Evolutionary conservation across 2,797 vertebrate genomes (phyloP), one percentile per base, ranked within the genome.

Genomic region (Ceyx erithaca): DNA sequence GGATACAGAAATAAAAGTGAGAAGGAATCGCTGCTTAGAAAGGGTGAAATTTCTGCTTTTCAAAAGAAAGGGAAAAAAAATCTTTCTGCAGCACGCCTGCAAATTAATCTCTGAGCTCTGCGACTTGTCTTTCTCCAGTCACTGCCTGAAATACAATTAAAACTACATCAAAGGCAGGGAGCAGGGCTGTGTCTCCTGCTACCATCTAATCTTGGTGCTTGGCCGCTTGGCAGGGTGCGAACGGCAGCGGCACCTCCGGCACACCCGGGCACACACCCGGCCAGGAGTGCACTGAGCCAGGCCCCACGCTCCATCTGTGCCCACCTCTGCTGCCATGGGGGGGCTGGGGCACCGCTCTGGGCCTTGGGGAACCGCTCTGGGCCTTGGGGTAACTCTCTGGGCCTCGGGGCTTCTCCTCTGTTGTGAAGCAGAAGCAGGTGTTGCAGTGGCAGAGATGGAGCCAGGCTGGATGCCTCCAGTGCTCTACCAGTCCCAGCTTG

Each of bases 311-410:
- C 22, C 3, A 3, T 20, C 61, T n/a, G n/a, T 33, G 71, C 72
- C 57, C 37, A 1, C 23, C 52, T 14, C 33, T 1, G 1, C 15
- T 2, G 1, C 22, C 28, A 28, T 3, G 1, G 3, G 31, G 35
- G 54, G 23, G n/a, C 48, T 35, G 4, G 31, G 40, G 33, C 43
- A 7, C 10, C 7, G 46, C 51, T 51, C 8, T 37, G 5, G 37
- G 35, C 35, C 35, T 37, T 37, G 35, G 35, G 11, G 35, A 10
- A 37, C 35, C 37, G 12, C 37, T 33, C 33, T 33, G 8, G 33
- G 35, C 11, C 35, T 37, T 35, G 11, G 35, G 35, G 35, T 37
- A 7, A 6, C 7, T 59, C 45, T 45, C 8, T 40, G 6, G 10
- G 51, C 51, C 51, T 20, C 22, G 2, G 31, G 33, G 54, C 20